phyloP scores from a whole-genome alignment of 2,888 invertebrate species.

The Oscheius myriophilus region DNA sequence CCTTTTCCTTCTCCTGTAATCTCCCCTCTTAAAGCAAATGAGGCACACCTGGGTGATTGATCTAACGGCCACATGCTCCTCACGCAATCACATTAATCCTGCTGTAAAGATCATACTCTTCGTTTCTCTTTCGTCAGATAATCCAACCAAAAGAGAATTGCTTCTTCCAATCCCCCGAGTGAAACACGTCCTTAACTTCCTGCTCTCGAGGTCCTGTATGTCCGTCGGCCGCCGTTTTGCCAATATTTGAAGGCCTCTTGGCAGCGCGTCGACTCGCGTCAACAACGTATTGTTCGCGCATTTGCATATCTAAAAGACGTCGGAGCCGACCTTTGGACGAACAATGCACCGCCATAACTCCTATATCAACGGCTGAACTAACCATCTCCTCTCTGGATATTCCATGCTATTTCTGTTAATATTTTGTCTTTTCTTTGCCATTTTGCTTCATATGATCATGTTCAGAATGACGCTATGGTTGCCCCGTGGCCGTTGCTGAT shows the following conservation, averaged over 20 bases:
- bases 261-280: slow-evolving; percentile 19
- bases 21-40: too few species aligned
- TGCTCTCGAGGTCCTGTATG: neutral
- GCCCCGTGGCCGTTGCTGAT: slow-evolving; percentile 7
- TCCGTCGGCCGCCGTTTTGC: slow-evolving; percentile 16
- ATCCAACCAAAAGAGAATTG: neutral
- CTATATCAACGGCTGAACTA: neutral
- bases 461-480: slow-evolving; percentile 20
- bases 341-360: neutral
- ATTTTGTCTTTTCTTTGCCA: neutral
- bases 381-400: slow-evolving; percentile 5
- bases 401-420: neutral
- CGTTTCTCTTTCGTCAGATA: neutral
- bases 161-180: slow-evolving; percentile 18
- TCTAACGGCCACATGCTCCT: too few species aligned
- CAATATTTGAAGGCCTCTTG: slow-evolving; percentile 30
- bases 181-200: slow-evolving; percentile 8
- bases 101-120: neutral
- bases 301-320: slow-evolving; percentile 27
- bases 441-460: neutral
- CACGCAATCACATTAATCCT: too few species aligned
- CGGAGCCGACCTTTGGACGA: slow-evolving; percentile 21
- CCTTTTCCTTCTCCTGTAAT: too few species aligned
- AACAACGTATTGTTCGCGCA: slow-evolving; percentile 30
- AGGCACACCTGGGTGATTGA: too few species aligned